Evolutionary conservation across 2,797 vertebrate species (phyloP), one percentile per base, ranked within the genome.

Genomic region (Micropoecilia bifurca): DNA sequence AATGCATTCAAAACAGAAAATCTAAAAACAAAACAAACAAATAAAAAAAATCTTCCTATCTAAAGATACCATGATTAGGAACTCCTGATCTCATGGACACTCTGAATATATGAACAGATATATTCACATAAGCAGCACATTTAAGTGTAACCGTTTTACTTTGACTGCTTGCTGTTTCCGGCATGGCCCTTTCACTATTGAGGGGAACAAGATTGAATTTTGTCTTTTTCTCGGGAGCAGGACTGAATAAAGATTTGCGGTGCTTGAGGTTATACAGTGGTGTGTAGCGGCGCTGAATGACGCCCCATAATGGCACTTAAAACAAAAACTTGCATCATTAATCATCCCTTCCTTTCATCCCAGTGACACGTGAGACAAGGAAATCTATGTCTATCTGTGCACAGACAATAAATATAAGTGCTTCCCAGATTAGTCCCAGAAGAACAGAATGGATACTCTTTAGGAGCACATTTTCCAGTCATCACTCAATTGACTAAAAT

Each of bases 401-500:
- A 94, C 95, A 95, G 92, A 95, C 96, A 97, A 97, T 97, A 97
- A 98, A 96, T 97, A 97, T 96, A 96, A 95, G 96, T 94, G 95
- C 95, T 97, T 97, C 88, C 85, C 95, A 96, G 96, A 97, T 97
- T 96, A 97, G 96, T 97, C 97, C 96, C 97, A 89, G 87, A 92
- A 97, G 96, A 96, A 96, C 96, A 89, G 92, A 91, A 87, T 89
- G 87, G 90, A 95, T 95, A 95, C 93, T 95, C 94, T 94, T 94
- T 95, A 94, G 91, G 91, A 92, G 86, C 91, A 94, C 96, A 96
- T 97, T 97, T 97, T 96, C 94, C 93, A 96, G 95, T 95, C 96
- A 97, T 98, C 97, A 96, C 95, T 98, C 96, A 97, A 93, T 93
- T 91, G 95, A 96, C 96, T 97, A 95, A 97, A 97, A 97, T 97